phyloP scores from a whole-genome alignment of 2,797 vertebrate species.

The Siniperca obscura region DNA sequence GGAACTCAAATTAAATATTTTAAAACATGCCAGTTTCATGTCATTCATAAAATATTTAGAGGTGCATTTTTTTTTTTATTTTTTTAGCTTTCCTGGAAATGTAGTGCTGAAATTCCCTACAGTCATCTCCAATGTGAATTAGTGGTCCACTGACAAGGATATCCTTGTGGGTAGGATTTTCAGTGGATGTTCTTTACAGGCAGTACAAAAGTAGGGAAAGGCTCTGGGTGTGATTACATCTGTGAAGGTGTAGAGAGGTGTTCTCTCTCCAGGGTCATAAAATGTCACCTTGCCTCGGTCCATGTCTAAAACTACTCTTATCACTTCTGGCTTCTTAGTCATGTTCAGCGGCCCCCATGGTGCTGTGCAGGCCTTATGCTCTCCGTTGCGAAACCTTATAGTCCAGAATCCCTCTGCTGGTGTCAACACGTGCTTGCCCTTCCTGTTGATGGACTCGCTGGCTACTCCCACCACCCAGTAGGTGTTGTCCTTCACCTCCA shows the following conservation, averaged over 20 bases:
- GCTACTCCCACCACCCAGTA: conserved; percentile 88
- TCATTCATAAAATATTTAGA: conserved; percentile 28
- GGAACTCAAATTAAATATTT: conserved; percentile 77
- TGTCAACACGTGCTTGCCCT: conserved; percentile 86
- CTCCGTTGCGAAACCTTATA: conserved; percentile 85
- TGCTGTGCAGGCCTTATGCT: conserved; percentile 88
- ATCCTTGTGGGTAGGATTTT: conserved; percentile 78
- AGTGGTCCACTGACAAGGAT: conserved; percentile 72
- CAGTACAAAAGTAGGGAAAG: conserved; percentile 87
- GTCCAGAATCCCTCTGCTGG: conserved; percentile 88
- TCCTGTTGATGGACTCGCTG: conserved; percentile 84
- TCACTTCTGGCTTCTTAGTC: conserved; percentile 74
- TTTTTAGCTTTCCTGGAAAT: neutral
- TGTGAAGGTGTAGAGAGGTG: conserved; percentile 83
- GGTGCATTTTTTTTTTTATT: neutral
- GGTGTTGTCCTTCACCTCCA: conserved; percentile 85
- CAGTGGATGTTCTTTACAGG: conserved; percentile 86
- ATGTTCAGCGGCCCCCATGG: conserved; percentile 85
- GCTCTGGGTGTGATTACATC: conserved; percentile 74
- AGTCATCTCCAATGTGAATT: conserved; percentile 3
- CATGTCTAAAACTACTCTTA: conserved; percentile 86
- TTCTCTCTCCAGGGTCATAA: conserved; percentile 80
- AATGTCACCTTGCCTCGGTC: conserved; percentile 86
- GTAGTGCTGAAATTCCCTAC: neutral
- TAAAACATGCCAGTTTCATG: conserved; percentile 54